Evolutionary conservation across 2,113 vertebrate species (phyloP).

Genomic region (Rallus limicola): DNA sequence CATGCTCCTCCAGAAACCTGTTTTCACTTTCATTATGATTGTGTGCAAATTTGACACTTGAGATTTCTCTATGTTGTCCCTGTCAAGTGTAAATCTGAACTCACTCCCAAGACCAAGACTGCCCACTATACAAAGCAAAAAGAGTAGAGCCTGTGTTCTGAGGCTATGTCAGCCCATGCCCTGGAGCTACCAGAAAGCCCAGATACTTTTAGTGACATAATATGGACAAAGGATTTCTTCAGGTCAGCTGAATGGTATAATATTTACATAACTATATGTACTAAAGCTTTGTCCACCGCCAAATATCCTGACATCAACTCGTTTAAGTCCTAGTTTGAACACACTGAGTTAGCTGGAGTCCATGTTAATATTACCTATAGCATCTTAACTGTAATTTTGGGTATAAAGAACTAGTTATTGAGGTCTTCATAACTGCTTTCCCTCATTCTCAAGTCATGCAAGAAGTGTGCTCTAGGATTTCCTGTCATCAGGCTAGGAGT

Average conservation of each 20-base stretch:
- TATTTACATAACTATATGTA: background rate
- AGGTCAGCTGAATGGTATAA: background rate
- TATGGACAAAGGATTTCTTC: background rate
- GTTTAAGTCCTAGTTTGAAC: background rate
- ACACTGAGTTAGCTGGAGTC: background rate
- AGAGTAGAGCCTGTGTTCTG: background rate
- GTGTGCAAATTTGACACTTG: background rate
- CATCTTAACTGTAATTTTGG: background rate
- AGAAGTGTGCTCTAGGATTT: background rate
- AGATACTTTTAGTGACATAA: background rate
- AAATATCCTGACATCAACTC: background rate
- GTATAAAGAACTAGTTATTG: background rate
- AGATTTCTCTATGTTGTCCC: background rate
- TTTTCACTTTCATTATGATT: background rate
- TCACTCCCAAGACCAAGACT: background rate
- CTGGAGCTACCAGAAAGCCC: background rate
- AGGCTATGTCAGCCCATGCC: fast-evolving
- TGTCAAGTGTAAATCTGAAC: background rate
- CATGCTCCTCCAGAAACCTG: background rate
- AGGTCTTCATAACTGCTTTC: background rate
- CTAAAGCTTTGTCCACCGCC: background rate
- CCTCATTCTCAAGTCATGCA: background rate
- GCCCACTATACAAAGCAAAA: background rate
- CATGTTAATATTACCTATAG: background rate
- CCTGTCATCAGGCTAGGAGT: background rate